A percentile compares a stretch with the other conserved stretches of the same genome.
Conservation (phyloP, 2,797 vertebrate genomes). For the Sebastes oblongus region DNA sequence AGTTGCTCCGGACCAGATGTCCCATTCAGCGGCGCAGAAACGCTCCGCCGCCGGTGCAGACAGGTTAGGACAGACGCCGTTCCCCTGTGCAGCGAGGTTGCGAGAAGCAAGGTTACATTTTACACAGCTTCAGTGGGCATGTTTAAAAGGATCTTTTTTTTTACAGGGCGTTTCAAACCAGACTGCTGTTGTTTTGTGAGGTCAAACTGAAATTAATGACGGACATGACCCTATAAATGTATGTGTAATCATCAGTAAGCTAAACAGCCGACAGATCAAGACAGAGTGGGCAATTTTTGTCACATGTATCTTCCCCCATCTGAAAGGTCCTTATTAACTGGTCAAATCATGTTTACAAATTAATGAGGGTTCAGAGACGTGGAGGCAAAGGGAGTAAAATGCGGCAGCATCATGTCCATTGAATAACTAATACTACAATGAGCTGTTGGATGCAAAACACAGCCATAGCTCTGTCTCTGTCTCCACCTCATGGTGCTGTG, state of each 20-base stretch:
- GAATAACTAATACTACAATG: conserved; percentile 58
- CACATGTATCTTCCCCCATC: conserved; percentile 40
- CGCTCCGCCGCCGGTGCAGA: conserved; percentile 25
- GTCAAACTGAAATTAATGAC: conserved; percentile 78
- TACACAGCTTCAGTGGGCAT: conserved; percentile 57
- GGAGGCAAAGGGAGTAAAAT: conserved; percentile 54
- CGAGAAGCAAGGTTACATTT: conserved; percentile 76
- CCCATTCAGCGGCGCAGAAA: conserved; percentile 44
- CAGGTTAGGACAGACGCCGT: conserved; percentile 36
- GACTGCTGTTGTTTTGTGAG: conserved; percentile 78
- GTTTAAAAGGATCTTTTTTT: conserved; percentile 70
- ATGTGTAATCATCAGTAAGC: conserved; percentile 68
- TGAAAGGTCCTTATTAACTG: conserved; percentile 70
- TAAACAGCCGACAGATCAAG: conserved; percentile 66
- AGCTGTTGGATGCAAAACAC: conserved; percentile 42
- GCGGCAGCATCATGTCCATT: conserved; percentile 51
- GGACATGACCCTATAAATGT: conserved; percentile 73
- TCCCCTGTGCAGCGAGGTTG: conserved; percentile 38
- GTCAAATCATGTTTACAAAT: conserved; percentile 73
- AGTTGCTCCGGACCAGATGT: conserved; percentile 64
- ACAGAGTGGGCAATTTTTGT: conserved; percentile 52
- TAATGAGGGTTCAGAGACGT: conserved; percentile 64
- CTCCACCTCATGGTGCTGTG: conserved; percentile 77
- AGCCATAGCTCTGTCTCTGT: conserved; percentile 75
- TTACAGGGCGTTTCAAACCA: conserved; percentile 68